A percentile compares a stretch with the other conserved stretches of the same genome.
Evolutionary conservation across 2,888 invertebrate genomes (phyloP).

Genomic region (Eupeodes luniger): DNA sequence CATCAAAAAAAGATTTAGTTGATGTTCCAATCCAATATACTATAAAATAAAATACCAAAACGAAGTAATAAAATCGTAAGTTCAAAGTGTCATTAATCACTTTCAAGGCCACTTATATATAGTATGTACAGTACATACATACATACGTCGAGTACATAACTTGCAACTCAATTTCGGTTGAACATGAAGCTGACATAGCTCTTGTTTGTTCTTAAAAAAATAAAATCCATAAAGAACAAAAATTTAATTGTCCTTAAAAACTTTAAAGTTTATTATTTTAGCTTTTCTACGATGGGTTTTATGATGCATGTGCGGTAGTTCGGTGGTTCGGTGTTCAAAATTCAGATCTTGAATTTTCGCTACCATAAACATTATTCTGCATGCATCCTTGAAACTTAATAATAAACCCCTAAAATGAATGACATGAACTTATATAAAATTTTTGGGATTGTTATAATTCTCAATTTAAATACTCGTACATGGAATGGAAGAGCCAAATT

Average conservation of each 20-base stretch:
- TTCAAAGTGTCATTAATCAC: slow-evolving; percentile 29
- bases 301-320: slow-evolving; percentile 2
- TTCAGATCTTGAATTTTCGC: slow-evolving; percentile 6
- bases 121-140: no score
- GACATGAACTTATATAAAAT: neutral
- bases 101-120: neutral
- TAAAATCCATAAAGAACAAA: neutral
- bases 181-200: slow-evolving; percentile 8
- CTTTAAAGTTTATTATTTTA: slow-evolving; percentile 28
- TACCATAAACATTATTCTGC: neutral
- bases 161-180: slow-evolving; percentile 11
- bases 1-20: neutral
- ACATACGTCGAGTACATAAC: neutral
- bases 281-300: neutral
- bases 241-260: slow-evolving; percentile 26
- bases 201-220: slow-evolving; percentile 2
- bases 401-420: slow-evolving; percentile 8
- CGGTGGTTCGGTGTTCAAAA: neutral
- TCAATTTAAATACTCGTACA: neutral
- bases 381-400: slow-evolving; percentile 30
- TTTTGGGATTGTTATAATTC: slow-evolving; percentile 15
- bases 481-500: neutral
- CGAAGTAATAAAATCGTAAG: slow-evolving; percentile 16
- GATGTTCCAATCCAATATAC: neutral
- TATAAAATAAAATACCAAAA: neutral